Base-by-base conservation (phyloP, 2,888 invertebrate species). In the Gryllus longicercus region DNA sequence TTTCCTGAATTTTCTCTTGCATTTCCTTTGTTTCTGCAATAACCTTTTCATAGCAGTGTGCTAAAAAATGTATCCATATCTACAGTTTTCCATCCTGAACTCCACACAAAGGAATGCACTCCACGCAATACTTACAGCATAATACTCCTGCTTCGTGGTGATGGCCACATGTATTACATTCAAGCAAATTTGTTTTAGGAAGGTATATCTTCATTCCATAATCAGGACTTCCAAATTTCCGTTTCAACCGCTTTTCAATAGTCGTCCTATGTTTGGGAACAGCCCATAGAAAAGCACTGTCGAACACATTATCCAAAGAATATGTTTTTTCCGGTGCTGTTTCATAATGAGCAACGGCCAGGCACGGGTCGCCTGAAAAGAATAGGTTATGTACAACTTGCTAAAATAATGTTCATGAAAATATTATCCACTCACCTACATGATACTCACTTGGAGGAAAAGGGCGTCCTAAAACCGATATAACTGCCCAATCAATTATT, bases 91-190 rank as follows among this genome's bases (percentile, higher is more conserved):
- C 76, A 51, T 77, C 79, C 78, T 18, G 80, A 76, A 51, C 77
- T 50, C 23, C 4, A 21, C 23, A 12, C n/a, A 75, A 75, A 14
- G 23, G n/a, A 21, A 21, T 21, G 76, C 18, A 75, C 14, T 50
- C 11, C 14, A 51, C 21, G 12, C 76, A 50, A 80, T 80, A 89
- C 90, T 90, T 91, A 96, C 96, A 92, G 87, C 98, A 98, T 77
- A 98, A 88, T 78, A 92, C 89, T 77, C 93, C 92, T 80, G 90
- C 89, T 88, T 96, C 94, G 86, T 96, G 92, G 87, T 94, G 91
- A 86, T 95, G 92, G 1, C 98, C 98, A 88, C 98, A 98, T 77
- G 91, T 91, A 82, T 91, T 88, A 85, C 98, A 98, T 0, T 91
- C 90, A 82, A 93, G 88, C 51, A 98, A 88, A 86, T 94, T 92